phyloP scores from a whole-genome alignment of 2,797 vertebrate species.

The Triplophysa yarkandensis region DNA sequence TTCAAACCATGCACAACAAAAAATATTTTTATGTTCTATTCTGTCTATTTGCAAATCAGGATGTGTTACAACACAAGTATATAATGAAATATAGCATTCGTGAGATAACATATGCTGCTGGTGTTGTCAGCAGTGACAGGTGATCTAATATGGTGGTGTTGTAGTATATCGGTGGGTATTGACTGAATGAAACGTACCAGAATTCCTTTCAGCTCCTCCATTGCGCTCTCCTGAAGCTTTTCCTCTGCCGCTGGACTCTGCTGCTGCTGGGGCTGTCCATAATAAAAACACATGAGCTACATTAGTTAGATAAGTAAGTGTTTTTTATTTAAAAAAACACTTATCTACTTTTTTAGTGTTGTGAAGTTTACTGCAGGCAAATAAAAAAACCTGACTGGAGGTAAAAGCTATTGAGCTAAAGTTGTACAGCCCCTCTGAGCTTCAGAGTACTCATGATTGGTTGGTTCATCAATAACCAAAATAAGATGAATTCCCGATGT shows the following conservation, averaged over 20 bases:
- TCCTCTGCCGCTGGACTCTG: constrained; percentile 66
- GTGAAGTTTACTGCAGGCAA: constrained; percentile 33
- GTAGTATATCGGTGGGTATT: background rate
- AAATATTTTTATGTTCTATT: too few species aligned
- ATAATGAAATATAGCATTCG: background rate
- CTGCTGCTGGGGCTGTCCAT: constrained; percentile 66
- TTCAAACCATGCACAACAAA: background rate
- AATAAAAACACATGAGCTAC: background rate
- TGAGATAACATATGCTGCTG: background rate
- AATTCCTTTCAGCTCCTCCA: constrained; percentile 84
- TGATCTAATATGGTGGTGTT: background rate
- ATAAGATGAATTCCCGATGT: constrained; percentile 37
- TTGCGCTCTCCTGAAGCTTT: constrained; percentile 78
- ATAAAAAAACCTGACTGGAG: constrained; percentile 26
- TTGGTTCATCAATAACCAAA: constrained; percentile 47
- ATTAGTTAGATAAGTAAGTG: background rate
- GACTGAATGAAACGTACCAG: constrained; percentile 67
- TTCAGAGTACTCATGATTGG: constrained; percentile 35
- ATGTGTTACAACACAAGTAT: too few species aligned
- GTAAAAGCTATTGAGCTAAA: constrained; percentile 50
- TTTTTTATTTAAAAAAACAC: background rate
- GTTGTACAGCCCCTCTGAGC: constrained; percentile 38
- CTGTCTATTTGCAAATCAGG: too few species aligned
- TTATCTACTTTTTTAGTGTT: too few species aligned
- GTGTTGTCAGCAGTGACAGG: too few species aligned